Evolutionary conservation across 2,113 vertebrate genomes (phyloP), one percentile per base, ranked within the genome.

Genomic region (Pardalotus punctatus): DNA sequence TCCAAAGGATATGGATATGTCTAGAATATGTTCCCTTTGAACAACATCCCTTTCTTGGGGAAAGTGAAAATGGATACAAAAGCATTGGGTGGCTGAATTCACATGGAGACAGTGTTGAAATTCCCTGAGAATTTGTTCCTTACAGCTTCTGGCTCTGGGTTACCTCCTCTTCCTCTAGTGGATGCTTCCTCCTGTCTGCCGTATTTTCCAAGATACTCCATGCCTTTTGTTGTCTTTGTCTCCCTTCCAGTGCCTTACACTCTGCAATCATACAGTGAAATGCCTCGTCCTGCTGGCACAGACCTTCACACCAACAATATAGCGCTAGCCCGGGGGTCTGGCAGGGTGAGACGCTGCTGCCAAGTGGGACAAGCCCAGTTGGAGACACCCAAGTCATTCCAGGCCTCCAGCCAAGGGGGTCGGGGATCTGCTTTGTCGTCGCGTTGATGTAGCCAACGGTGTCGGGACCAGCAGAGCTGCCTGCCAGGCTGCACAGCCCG

Each of bases 381-480:
- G 91, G 94, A 97, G 93, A 84, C 83, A 88, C 84, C 43, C 43
- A 81, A 67, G 45, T 90, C 93, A 67, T 93, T 96, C 77, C 91
- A 96, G 97, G 97, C 96, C 78, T 73, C 14, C 38, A 83, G 97
- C 97, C 97, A 97, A 77, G 21, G 83, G 88, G 77, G 27, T 3
- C 36, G 42, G 79, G 43, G 33, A 74, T 28, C 10, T 65, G 58
- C 92, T 96, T 96, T 96, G 81, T 45, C 77, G 65, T 67, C 0
- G 7, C 77, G 38, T 33, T 83, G 93, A 88, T 1, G 10, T 57
- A 86, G 50, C 91, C 91, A 85, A 51, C 25, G 12, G 54, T 66
- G 54, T 61, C 2, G 3, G 53, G 72, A 94, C 72, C 28, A 31
- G 28, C 18, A 54, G 56, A 83, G 61, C 27, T 8, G 10, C 79